Evolutionary conservation across 2,888 invertebrate species (phyloP), one percentile per base, ranked within the genome.

Genomic region (Agrotis clavis): DNA sequence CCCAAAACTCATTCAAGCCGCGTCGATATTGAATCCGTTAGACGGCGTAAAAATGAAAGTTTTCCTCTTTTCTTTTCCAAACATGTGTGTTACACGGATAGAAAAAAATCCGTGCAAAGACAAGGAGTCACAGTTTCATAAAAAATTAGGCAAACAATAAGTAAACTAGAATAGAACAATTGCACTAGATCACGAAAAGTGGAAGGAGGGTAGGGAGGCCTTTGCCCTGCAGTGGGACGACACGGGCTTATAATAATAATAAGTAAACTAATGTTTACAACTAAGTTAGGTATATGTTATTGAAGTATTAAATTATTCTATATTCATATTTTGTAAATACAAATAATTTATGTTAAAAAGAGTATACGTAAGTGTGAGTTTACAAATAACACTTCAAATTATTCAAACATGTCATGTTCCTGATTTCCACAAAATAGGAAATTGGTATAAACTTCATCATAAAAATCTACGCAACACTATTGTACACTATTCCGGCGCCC

Each of bases 21-120:
- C 94, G 94, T 93, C 95, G 95, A 95, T 96, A 96, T 96, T 96
- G 96, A 96, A 96, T 95, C 95, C 95, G 94, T 93, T 95, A 94
- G 95, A 92, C 94, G 92, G 94, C 92, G 95, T 94, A 95, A 95
- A 95, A 95, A 95, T 94, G 94, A 95, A 96, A 95, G 94, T 95
- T 95, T 95, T 93, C 92, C 90, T 91, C 91, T 89, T 91, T 91
- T 91, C 92, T 91, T 93, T 93, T 90, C 89, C 91, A 92, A 90
- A 91, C 91, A 88, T 86, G 86, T 86, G 88, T 88, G 90, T 90
- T 88, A 90, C 82, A 94, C 91, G 79, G 89, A 45, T 77, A 75
- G 67, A 65, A 21, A 72, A 68, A 66, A 54, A 53, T 45, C 66
- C 66, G 45, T 62, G 19, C 72, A 62, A 18, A 9, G n/a, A 19